A percentile compares a stretch with the other conserved stretches of the same genome.
These are phyloP conservation scores for Salvelinus namaycush DNA, from an alignment of 2,113 vertebrate genomes.

Conservation along the genomic window DNA sequence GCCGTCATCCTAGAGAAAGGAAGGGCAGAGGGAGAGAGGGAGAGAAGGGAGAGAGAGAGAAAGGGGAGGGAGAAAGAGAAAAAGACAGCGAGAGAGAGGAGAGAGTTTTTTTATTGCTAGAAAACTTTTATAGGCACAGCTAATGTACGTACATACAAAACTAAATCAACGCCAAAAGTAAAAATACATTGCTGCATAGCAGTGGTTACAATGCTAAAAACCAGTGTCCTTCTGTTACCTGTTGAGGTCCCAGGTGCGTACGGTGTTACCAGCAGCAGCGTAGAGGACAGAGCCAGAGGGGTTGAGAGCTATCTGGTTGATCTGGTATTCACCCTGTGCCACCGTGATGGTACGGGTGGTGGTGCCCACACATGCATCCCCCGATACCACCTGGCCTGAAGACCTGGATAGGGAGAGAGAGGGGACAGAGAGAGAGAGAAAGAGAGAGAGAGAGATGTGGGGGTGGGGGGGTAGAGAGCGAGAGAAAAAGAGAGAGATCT, in stretches of 20 bases:
- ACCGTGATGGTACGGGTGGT: slow-evolving; percentile 85
- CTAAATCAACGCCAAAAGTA: no score
- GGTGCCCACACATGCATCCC: slow-evolving; percentile 85
- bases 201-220: no score
- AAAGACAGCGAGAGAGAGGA: not conserved
- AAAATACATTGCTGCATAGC: no score
- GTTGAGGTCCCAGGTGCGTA: slow-evolving; percentile 94
- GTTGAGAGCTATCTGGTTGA: slow-evolving; percentile 95
- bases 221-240: slow-evolving; percentile 70
- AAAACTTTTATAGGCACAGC: not conserved
- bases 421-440: no score
- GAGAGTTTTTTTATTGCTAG: not conserved
- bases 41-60: no score
- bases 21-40: not conserved
- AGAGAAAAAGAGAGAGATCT: no score
- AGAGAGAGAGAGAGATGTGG: no score
- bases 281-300: slow-evolving; percentile 86
- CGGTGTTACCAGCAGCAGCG: slow-evolving; percentile 86
- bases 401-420: slow-evolving; percentile 69
- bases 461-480: no score
- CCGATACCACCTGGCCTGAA: slow-evolving; percentile 90
- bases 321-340: slow-evolving; percentile 90
- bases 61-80: not conserved
- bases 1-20: slow-evolving; percentile 81
- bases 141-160: no score